Evolutionary conservation across 2,113 vertebrate genomes (phyloP), one percentile per base, ranked within the genome.

Genomic region (Xenus cinereus): DNA sequence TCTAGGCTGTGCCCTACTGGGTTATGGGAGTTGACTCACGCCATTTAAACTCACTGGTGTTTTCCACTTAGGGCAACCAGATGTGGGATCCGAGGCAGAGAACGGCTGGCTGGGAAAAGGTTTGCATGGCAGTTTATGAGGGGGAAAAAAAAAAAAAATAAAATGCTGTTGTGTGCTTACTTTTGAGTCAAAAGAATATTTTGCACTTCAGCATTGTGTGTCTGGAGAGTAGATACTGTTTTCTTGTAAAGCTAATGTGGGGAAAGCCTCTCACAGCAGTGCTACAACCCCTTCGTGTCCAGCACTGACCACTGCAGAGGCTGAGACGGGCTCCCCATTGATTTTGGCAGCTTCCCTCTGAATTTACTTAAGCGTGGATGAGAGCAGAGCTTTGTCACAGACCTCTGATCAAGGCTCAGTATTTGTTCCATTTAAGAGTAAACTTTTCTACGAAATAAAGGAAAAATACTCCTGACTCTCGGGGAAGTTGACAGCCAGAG

Each of bases 61-160:
- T 97, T 97, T 97, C 93, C 72, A 90, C 81, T 92, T 66, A 41
- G 74, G 81, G 50, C 94, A 96, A 91, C 67, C 89, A 95, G 84
- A 91, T 91, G 84, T 91, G 74, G 64, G 67, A 92, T 90, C 82
- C 39, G 75, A 88, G 39, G 74, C 41, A 48, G 79, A 12, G 71
- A 45, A 53, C 0, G 30, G n/a, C 68, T 90, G 92, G 59, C 27
- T 12, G 90, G 73, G 74, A 59, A 71, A 73, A 92, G 68, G 46
- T 85, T 89, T 92, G 81, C 54, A 32, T 74, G 66, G 77, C 57
- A 91, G 64, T 76, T 89, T 33, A 68, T 48, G 74, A 66, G 51
- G 33, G 76, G 50, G 21, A 10, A 41, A 21, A 48, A 86, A 76
- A 23, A 28, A 53, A 53, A 50, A 50, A 33, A 91, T 84, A 82